Percentiles rank a stretch among this genome's conserved stretches.
These are phyloP conservation scores for mouse (Mus musculus) DNA, from an alignment of 2,113 vertebrate genomes.

Conservation along the genomic window DNA sequence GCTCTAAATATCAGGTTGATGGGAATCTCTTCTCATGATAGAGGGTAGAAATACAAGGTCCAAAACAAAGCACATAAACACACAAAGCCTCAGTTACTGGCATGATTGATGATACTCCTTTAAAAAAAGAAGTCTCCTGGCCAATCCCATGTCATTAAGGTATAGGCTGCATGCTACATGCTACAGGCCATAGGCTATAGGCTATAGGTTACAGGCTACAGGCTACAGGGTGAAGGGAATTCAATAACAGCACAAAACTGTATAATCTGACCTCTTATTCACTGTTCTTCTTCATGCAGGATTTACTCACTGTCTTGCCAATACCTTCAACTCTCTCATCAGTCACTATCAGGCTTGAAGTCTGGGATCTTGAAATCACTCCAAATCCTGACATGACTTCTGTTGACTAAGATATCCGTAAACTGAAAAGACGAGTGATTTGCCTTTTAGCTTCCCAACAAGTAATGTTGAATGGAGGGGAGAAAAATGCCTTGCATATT, in stretches of 20 bases:
- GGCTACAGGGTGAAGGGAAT: not conserved
- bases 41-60: not conserved
- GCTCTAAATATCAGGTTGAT: constrained; percentile 9
- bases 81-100: not conserved
- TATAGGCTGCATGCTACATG: not conserved
- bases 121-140: not conserved
- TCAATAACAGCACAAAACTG: not conserved
- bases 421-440: constrained; percentile 16
- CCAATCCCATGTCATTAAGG: not conserved
- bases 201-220: not conserved
- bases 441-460: not conserved
- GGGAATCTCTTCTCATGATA: not conserved
- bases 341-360: not conserved
- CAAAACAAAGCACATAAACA: not conserved
- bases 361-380: constrained; percentile 45
- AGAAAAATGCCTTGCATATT: not conserved
- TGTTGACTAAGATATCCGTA: not conserved
- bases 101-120: not conserved
- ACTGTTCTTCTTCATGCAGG: not conserved
- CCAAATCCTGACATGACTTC: not conserved
- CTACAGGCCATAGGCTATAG: too few relatives aligned
- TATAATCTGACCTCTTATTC: not conserved
- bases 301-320: not conserved
- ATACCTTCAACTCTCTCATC: not conserved
- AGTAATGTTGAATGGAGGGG: not conserved